These are phyloP conservation scores for Neoscelio sp. DNA, from an alignment of 2,888 invertebrate genomes.

Conservation along the genomic window DNA sequence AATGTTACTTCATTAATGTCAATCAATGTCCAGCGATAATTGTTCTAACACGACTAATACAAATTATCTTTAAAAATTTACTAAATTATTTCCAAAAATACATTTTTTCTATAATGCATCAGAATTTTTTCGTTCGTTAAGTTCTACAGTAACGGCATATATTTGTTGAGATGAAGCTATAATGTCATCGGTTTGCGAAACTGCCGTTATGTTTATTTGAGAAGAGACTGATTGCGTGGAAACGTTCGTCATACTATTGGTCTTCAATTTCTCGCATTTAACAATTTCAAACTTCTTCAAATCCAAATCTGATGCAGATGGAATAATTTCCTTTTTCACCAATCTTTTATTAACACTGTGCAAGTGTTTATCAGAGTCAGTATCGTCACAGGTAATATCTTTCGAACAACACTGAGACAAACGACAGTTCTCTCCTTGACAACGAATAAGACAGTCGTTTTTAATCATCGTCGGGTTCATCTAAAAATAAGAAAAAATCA, in stretches of 20 bases:
- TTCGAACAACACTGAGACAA: slow-evolving; percentile 78
- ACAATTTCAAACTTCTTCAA: slow-evolving; percentile 68
- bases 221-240: neutral
- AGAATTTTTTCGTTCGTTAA: slow-evolving; percentile 33
- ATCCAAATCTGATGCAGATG: slow-evolving; percentile 67
- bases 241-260: neutral
- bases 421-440: slow-evolving; percentile 78
- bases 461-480: slow-evolving; percentile 73
- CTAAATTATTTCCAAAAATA: too few relatives aligned
- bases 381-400: slow-evolving; percentile 67
- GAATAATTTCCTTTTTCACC: slow-evolving; percentile 73
- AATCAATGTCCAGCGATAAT: neutral
- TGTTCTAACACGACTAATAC: slow-evolving; percentile 19
- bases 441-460: slow-evolving; percentile 78
- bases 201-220: neutral
- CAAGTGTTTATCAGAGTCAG: slow-evolving; percentile 49
- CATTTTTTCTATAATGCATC: neutral
- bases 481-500: slow-evolving; percentile 62
- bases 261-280: slow-evolving; percentile 57
- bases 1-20: neutral
- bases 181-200: slow-evolving; percentile 3
- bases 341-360: slow-evolving; percentile 69
- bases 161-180: slow-evolving; percentile 13
- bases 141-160: slow-evolving; percentile 43
- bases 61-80: too few relatives aligned